Conservation (phyloP, 1,140 invertebrate genomes). For the Drosophila miranda region DNA sequence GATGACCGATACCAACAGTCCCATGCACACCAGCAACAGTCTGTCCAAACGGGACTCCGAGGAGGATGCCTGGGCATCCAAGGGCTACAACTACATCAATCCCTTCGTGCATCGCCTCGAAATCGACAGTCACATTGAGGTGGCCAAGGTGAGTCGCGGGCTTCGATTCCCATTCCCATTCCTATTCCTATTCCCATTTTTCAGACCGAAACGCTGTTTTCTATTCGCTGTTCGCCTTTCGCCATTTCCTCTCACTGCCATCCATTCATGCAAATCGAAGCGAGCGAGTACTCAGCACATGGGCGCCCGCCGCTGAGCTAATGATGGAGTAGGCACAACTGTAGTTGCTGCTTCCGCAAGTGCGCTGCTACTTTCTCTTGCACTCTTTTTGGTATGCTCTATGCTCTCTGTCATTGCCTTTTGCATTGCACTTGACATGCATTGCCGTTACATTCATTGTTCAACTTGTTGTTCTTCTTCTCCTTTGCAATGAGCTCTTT, state of each 20-base stretch:
- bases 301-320: slow-evolving; percentile 23
- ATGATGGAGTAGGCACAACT: not conserved
- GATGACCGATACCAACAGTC: slow-evolving; percentile 4
- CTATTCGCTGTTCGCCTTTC: slow-evolving; percentile 6
- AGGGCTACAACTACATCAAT: slow-evolving; percentile 85
- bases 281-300: slow-evolving; percentile 9
- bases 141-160: slow-evolving; percentile 88
- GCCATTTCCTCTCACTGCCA: slow-evolving; percentile 3
- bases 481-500: slow-evolving; percentile 20
- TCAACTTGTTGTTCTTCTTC: slow-evolving; percentile 5
- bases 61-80: slow-evolving; percentile 82
- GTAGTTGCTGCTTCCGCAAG: not conserved
- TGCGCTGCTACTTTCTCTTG: slow-evolving; percentile 13
- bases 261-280: slow-evolving; percentile 54
- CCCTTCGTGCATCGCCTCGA: slow-evolving; percentile 93
- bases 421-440: slow-evolving; percentile 43
- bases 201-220: too few species aligned
- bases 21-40: slow-evolving; percentile 3
- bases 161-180: not conserved
- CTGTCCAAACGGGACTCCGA: slow-evolving; percentile 69
- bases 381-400: not conserved
- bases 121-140: slow-evolving; percentile 91
- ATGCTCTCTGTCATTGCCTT: slow-evolving; percentile 6
- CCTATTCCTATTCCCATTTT: not conserved
- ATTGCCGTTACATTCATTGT: slow-evolving; percentile 42